phyloP scores from a whole-genome alignment of 2,888 invertebrate species.

The Chromoteleia sp. region DNA sequence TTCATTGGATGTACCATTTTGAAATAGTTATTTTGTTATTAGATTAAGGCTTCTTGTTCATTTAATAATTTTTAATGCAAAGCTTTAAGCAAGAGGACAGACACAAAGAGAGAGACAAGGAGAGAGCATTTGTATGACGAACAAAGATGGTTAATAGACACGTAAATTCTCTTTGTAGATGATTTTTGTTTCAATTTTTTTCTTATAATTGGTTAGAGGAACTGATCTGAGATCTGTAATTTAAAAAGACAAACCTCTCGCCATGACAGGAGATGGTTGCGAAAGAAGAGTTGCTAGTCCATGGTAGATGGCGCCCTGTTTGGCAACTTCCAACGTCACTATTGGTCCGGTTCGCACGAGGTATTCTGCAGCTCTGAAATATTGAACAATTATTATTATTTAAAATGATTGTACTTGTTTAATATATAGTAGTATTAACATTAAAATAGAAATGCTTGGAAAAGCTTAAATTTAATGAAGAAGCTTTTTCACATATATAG shows the following conservation, averaged over 20 bases:
- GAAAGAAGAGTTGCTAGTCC: constrained; percentile 96
- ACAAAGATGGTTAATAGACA: constrained; percentile 10
- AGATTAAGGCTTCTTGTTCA: constrained; percentile 7
- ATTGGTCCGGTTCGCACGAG: constrained; percentile 97
- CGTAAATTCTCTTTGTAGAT: constrained; percentile 23
- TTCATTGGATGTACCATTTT: not conserved
- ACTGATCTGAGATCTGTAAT: not conserved
- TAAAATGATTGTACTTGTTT: too few species aligned
- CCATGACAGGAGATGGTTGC: constrained; percentile 94
- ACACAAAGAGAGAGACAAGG: constrained; percentile 13
- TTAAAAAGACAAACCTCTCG: constrained; percentile 87
- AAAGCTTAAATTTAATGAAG: too few species aligned
- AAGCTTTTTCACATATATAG: too few species aligned
- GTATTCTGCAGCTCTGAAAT: constrained; percentile 97
- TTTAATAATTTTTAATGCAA: constrained; percentile 38
- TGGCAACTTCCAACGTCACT: constrained; percentile 97
- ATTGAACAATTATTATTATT: too few species aligned
- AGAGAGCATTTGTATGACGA: constrained; percentile 17
- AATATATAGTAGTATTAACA: too few species aligned
- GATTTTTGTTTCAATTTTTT: not conserved
- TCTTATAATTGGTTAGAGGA: not conserved
- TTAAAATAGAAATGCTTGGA: too few species aligned
- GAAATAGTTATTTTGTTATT: not conserved
- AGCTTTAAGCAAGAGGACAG: constrained; percentile 50
- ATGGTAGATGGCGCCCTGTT: constrained; percentile 98